Base-by-base conservation (phyloP, 1,140 invertebrate species). In the Chionoecetes opilio region DNA sequence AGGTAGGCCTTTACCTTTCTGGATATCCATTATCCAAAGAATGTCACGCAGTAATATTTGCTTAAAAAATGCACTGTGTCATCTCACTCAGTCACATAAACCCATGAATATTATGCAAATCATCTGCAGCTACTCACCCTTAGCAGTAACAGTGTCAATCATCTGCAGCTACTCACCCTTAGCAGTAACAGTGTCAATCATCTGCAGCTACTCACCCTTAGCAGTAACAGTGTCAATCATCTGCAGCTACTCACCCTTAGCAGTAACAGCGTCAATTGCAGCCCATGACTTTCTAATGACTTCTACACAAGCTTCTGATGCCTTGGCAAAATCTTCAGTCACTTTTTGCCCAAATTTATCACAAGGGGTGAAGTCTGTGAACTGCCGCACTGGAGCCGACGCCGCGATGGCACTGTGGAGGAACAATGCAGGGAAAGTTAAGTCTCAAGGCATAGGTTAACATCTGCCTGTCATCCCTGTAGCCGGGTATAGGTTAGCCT, bases 371-470 rank as follows among this genome's bases (percentile, higher is more conserved):
- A 99, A 97, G 34, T 98, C 98, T 2, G 97, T 97, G 97, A 99
- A 99, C 97, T 99, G 99, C 96, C 98, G 98, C 95, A 99, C 98
- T 0, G 99, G 99, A 0, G 99, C 99, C 29, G 99, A 99, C 3
- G 99, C 98, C 41, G 99, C 99, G 91, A 99, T 98, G 2, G 99
- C 98, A n/a, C 99, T 99, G 31, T n/a, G 38, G 35, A 32, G 84
- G 3, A 1, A 75, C 46, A 53, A 53, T 14, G 14, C 14, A 17
- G 46, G 21, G 21, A 53, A 53, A 9, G 11, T 53, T 53, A 11
- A 53, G 46, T n/a, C n/a, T n/a, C n/a, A n/a, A n/a, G n/a, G n/a
- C n/a, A n/a, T n/a, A n/a, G n/a, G n/a, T n/a, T n/a, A n/a, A n/a
- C n/a, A n/a, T n/a, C n/a, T n/a, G n/a, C n/a, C n/a, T n/a, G n/a